Percentiles rank a stretch among this genome's conserved stretches.
Evolutionary conservation across 1,140 invertebrate species (phyloP).

Genomic region (Adelges cooleyi): DNA sequence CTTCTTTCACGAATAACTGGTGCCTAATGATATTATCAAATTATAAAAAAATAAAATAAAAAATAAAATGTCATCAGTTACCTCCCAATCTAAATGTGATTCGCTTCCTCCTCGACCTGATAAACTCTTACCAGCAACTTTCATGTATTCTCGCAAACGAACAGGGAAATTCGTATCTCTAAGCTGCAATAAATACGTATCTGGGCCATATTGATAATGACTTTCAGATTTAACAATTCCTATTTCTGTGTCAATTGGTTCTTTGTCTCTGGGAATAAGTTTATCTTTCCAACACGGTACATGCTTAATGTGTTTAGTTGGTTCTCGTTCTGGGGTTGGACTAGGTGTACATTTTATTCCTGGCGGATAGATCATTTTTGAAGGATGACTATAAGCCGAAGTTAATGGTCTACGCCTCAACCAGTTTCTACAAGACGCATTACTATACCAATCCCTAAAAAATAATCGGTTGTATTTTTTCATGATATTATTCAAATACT

Average conservation of each 20-base stretch:
- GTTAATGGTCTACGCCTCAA: slow-evolving; percentile 66
- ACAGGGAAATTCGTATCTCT: slow-evolving; percentile 86
- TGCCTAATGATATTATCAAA: slow-evolving; percentile 43
- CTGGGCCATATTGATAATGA: slow-evolving; percentile 89
- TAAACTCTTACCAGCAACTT: slow-evolving; percentile 66
- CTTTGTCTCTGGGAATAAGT: slow-evolving; percentile 49
- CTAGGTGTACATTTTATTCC: slow-evolving; percentile 66
- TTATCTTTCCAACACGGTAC: slow-evolving; percentile 53
- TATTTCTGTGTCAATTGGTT: slow-evolving; percentile 71
- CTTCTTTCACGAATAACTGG: slow-evolving; percentile 78
- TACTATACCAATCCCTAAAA: slow-evolving; percentile 71
- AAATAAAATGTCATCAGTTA: slow-evolving; percentile 39
- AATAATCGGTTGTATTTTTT: slow-evolving; percentile 16
- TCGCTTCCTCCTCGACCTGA: slow-evolving; percentile 23
- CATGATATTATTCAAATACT: not conserved
- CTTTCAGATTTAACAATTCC: slow-evolving; percentile 69
- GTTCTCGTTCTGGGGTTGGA: slow-evolving; percentile 47
- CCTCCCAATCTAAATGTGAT: slow-evolving; percentile 57
- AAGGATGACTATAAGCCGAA: slow-evolving; percentile 76
- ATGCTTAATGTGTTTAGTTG: slow-evolving; percentile 40
- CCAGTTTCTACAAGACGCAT: slow-evolving; percentile 74
- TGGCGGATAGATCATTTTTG: slow-evolving; percentile 87
- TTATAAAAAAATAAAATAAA: not conserved
- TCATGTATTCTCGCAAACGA: slow-evolving; percentile 81
- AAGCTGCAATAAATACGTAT: slow-evolving; percentile 86